Evolutionary conservation across 1,140 invertebrate genomes (phyloP), one percentile per base, ranked within the genome.

Genomic region (Polyergus mexicanus): DNA sequence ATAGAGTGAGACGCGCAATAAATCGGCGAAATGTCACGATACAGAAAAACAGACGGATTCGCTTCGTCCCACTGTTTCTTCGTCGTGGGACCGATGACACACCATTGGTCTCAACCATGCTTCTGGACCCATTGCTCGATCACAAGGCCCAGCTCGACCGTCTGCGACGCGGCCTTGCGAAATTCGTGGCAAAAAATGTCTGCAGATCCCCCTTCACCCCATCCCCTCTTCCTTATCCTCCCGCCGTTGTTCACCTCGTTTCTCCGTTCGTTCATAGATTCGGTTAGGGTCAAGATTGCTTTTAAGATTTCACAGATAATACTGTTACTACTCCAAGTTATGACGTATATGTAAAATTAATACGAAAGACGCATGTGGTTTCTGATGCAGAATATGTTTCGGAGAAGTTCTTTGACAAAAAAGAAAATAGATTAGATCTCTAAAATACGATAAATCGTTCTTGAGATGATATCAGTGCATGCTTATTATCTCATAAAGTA

Each of bases 21-120:
- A 90, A 90, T 90, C 84, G 86, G 76, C 88, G 83, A 88, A 87
- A 89, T 88, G 88, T 89, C 88, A 87, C 44, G 80, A 66, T 44
- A 65, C 32, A 90, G 86, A 90, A 90, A 90, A 90, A 90, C 88
- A 69, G 72, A 10, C 85, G 60, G 85, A 86, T 85, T 44, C 65
- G 74, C 68, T 84, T 90, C 85, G 85, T 86, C 78, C 56, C 86
- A 83, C 47, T 90, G 72, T 87, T 90, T 90, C 80, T 90, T 90
- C 88, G 83, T 90, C 88, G 81, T 90, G 86, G 86, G 86, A 90
- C 88, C 88, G 89, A 90, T 90, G 85, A 66, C 88, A 75, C 69
- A 76, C 65, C 80, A 76, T 89, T 85, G 88, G 88, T 90, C 88
- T 74, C 86, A 90, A 89, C 86, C 74, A 58, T 71, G 86, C 62